A percentile compares a stretch with the other conserved stretches of the same genome.
phyloP scores from a whole-genome alignment of 2,888 invertebrate genomes.

The Hypomecis atomaria region DNA sequence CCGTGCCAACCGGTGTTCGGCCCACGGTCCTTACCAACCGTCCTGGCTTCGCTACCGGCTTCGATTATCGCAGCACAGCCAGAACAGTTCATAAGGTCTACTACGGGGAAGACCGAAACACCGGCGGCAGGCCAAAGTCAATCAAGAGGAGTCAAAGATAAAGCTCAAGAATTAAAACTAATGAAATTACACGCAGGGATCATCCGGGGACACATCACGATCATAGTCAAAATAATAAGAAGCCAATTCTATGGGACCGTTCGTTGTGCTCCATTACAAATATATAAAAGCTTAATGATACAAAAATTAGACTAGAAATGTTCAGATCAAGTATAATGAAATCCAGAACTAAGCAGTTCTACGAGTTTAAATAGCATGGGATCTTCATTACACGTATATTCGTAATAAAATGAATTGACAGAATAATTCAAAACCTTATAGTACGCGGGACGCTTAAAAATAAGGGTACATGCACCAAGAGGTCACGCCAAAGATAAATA shows the following conservation, averaged over 20 bases:
- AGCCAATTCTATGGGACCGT: constrained; percentile 72
- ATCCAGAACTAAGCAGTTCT: constrained; percentile 74
- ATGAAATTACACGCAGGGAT: constrained; percentile 57
- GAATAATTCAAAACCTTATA: constrained; percentile 52
- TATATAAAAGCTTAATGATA: constrained; percentile 69
- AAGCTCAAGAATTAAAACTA: constrained; percentile 53
- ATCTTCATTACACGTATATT: constrained; percentile 46
- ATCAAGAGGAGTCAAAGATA: constrained; percentile 48
- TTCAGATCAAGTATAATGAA: constrained; percentile 45
- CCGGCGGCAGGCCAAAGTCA: constrained; percentile 59
- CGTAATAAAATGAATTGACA: constrained; percentile 55
- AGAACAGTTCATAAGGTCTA: constrained; percentile 24
- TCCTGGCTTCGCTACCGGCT: constrained; percentile 47
- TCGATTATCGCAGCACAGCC: constrained; percentile 8
- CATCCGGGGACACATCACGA: constrained; percentile 61
- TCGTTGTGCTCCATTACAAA: constrained; percentile 70
- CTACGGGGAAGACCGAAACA: constrained; percentile 61
- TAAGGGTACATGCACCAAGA: constrained; percentile 83
- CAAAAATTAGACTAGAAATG: constrained; percentile 56
- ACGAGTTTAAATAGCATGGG: constrained; percentile 65
- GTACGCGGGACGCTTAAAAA: constrained; percentile 66
- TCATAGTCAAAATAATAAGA: constrained; percentile 64
- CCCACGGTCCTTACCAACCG: constrained; percentile 42
- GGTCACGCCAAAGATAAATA: constrained; percentile 82
- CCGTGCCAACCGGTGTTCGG: constrained; percentile 80